Conservation (phyloP, 2,888 invertebrate species). For the Graphium colonna region DNA sequence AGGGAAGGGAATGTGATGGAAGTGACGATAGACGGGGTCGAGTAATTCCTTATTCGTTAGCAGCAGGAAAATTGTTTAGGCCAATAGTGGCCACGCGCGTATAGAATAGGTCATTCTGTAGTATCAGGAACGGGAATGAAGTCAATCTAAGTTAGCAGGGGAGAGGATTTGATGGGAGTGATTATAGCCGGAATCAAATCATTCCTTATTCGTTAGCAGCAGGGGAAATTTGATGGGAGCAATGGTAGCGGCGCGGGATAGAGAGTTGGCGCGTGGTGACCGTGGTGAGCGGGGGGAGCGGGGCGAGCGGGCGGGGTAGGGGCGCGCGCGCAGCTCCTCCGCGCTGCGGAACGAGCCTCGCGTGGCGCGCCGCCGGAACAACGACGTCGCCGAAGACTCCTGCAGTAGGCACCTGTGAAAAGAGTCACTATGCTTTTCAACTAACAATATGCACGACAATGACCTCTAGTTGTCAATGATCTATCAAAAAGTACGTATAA, state of each 20-base stretch:
- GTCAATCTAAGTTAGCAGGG: too few relatives aligned
- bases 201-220: slow-evolving; percentile 31
- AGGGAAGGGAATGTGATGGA: too few relatives aligned
- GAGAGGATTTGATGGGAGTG: too few relatives aligned
- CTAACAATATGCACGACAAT: too few relatives aligned
- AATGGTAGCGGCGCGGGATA: slow-evolving; percentile 47
- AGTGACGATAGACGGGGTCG: too few relatives aligned
- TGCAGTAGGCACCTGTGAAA: slow-evolving; percentile 60
- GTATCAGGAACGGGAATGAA: too few relatives aligned
- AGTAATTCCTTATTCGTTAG: slow-evolving; percentile 30
- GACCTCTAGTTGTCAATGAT: too few relatives aligned
- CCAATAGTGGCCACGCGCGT: slow-evolving; percentile 46
- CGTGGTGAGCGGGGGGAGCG: slow-evolving; percentile 42
- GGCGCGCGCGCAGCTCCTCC: slow-evolving; percentile 61
- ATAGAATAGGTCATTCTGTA: too few relatives aligned
- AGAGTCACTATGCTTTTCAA: too few relatives aligned
- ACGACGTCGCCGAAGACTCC: slow-evolving; percentile 55
- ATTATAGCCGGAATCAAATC: not conserved
- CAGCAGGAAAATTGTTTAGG: slow-evolving; percentile 52
- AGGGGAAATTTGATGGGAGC: slow-evolving; percentile 54
- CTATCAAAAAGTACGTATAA: too few relatives aligned
- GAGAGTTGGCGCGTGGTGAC: slow-evolving; percentile 41
- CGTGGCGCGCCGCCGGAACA: slow-evolving; percentile 55
- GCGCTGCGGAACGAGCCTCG: slow-evolving; percentile 60
- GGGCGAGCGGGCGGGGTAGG: slow-evolving; percentile 45